A percentile compares a stretch with the other conserved stretches of the same genome.
Evolutionary conservation across 1,140 invertebrate genomes (phyloP).

Genomic region (Drosophila nebulosa): DNA sequence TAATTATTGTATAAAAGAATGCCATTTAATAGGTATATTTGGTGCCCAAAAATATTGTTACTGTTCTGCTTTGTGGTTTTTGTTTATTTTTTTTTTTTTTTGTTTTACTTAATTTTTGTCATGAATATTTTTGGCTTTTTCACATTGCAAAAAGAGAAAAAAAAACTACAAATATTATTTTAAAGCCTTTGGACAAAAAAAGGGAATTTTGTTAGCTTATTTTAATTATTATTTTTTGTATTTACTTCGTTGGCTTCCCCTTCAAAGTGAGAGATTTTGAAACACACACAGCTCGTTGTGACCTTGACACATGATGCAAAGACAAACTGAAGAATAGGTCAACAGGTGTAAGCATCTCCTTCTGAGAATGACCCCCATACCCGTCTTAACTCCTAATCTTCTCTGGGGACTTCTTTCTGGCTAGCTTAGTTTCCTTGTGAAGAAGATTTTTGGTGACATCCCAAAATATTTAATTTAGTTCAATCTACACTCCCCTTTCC

Average conservation of each 20-base stretch:
- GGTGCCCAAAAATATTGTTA: slow-evolving; percentile 78
- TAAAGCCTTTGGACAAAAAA: slow-evolving; percentile 74
- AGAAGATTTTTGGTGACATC: no score
- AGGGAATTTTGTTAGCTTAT: slow-evolving; percentile 50
- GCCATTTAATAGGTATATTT: slow-evolving; percentile 66
- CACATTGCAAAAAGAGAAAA: background rate
- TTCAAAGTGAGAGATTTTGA: background rate
- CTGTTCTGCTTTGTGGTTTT: slow-evolving; percentile 37
- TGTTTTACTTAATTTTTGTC: slow-evolving; percentile 23
- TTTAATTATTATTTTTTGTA: slow-evolving; percentile 9
- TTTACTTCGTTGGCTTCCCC: slow-evolving; percentile 5
- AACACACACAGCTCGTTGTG: background rate
- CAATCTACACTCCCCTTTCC: no score
- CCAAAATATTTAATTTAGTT: no score
- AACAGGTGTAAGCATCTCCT: no score
- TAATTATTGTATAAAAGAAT: slow-evolving; percentile 31
- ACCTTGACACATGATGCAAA: background rate
- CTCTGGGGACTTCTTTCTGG: no score
- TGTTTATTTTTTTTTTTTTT: slow-evolving; percentile 8
- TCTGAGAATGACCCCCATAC: no score
- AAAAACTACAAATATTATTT: slow-evolving; percentile 51
- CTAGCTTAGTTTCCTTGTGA: no score
- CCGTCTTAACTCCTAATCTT: no score
- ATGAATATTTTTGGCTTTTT: slow-evolving; percentile 17
- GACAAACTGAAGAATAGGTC: background rate